Conservation (phyloP, 2,888 invertebrate species). For the Chrysolina haemoptera region DNA sequence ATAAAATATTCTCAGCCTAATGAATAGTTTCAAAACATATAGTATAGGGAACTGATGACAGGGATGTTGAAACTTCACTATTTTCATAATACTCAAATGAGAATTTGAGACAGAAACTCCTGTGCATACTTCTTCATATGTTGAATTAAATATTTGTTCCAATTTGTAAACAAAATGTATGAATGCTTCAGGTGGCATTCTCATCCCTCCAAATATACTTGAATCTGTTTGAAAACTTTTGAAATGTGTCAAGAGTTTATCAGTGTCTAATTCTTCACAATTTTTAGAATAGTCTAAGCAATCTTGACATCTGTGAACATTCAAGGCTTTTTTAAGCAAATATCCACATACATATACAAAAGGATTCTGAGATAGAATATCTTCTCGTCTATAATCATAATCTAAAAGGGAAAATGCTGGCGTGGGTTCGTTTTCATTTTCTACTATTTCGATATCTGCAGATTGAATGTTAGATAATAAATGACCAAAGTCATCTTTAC, state of each 20-base stretch:
- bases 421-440: neutral
- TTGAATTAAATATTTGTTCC: neutral
- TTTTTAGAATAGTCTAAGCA: conserved; percentile 3
- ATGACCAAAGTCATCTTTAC: neutral
- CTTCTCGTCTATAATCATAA: neutral
- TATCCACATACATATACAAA: neutral
- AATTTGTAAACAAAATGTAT: conserved; percentile 10
- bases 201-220: neutral
- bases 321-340: conserved; percentile 6
- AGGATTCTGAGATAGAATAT: too few relatives aligned
- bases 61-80: neutral
- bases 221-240: neutral
- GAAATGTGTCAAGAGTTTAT: neutral
- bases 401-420: conserved; percentile 1
- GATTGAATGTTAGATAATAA: neutral
- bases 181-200: neutral
- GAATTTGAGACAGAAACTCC: neutral
- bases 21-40: too few relatives aligned
- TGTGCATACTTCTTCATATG: neutral
- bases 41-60: neutral
- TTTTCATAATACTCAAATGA: conserved; percentile 2
- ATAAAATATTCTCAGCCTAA: too few relatives aligned
- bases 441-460: neutral
- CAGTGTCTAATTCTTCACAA: neutral
- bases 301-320: neutral